A percentile compares a stretch with the other conserved stretches of the same genome.
These are phyloP conservation scores for Philonicus albiceps DNA, from an alignment of 2,888 invertebrate genomes.

Conservation along the genomic window DNA sequence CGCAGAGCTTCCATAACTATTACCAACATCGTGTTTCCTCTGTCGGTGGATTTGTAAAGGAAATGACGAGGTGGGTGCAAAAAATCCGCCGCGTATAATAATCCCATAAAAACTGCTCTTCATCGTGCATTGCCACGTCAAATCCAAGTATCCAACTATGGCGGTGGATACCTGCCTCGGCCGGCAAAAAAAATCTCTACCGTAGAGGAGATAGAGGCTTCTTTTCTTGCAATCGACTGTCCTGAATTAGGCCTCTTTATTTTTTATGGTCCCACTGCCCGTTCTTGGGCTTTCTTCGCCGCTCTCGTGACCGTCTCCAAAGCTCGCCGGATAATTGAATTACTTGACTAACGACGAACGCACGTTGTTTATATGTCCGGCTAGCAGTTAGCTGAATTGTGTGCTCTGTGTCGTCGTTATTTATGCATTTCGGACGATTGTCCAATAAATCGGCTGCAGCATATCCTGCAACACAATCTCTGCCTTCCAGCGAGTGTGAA, in stretches of 20 bases:
- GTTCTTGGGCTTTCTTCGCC: slow-evolving; percentile 1
- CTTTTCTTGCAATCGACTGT: slow-evolving; percentile 36
- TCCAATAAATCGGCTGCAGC: slow-evolving; percentile 51
- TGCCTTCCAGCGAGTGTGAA: slow-evolving; percentile 39
- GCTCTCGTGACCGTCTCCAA: slow-evolving; percentile 32
- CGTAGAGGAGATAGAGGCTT: slow-evolving; percentile 28
- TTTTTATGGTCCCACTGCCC: slow-evolving; percentile 18
- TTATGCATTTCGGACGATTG: slow-evolving; percentile 53
- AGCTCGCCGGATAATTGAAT: slow-evolving; percentile 50
- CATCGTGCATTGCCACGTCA: slow-evolving; percentile 36
- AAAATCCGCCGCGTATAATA: slow-evolving; percentile 53
- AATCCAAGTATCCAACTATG: slow-evolving; percentile 10
- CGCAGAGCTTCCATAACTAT: not conserved
- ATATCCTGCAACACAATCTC: slow-evolving; percentile 22
- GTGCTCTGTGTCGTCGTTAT: slow-evolving; percentile 49
- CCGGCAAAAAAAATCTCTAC: not conserved
- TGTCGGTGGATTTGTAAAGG: slow-evolving; percentile 51
- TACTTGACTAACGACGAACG: slow-evolving; percentile 53
- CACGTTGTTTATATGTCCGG: slow-evolving; percentile 53
- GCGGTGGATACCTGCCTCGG: not conserved
- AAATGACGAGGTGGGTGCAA: slow-evolving; percentile 54
- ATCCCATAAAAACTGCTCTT: slow-evolving; percentile 51
- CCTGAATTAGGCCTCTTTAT: slow-evolving; percentile 42
- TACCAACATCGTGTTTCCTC: slow-evolving; percentile 50
- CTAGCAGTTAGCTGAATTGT: slow-evolving; percentile 47